These are phyloP conservation scores for Paramormyrops kingsleyae DNA, from an alignment of 2,113 vertebrate genomes.

Conservation along the genomic window DNA sequence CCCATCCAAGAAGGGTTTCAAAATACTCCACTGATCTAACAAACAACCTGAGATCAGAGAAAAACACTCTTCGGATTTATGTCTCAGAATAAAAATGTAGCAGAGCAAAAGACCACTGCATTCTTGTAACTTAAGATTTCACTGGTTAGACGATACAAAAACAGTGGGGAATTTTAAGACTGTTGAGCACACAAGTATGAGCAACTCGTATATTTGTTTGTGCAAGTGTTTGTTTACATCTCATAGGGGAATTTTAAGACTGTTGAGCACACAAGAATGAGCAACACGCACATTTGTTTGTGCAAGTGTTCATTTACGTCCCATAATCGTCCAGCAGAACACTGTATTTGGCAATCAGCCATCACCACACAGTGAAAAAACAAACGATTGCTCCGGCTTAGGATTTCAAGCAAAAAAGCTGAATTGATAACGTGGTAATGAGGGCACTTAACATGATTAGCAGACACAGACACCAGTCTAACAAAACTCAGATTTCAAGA, in stretches of 20 bases:
- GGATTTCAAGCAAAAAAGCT: not conserved
- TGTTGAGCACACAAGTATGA: not conserved
- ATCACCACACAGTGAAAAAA: not conserved
- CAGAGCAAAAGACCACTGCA: not conserved
- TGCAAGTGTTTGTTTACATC: not conserved
- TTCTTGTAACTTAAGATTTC: not conserved
- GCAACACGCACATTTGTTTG: not conserved
- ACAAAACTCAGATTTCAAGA: not conserved
- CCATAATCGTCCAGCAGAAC: not conserved
- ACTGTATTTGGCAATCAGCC: not conserved
- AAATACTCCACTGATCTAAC: not conserved
- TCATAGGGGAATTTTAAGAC: not conserved
- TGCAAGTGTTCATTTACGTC: not conserved
- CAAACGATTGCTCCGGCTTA: not conserved
- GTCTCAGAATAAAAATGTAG: not conserved
- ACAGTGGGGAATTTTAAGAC: not conserved
- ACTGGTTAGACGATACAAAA: not conserved
- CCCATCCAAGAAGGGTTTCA: not conserved
- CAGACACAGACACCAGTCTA: not conserved
- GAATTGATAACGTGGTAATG: not conserved
- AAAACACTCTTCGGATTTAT: not conserved
- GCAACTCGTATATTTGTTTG: not conserved
- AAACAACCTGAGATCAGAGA: not conserved
- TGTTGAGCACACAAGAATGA: not conserved
- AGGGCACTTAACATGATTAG: not conserved